Evolutionary conservation across 2,113 vertebrate species (phyloP), one percentile per base, ranked within the genome.

Genomic region (Saguinus midas): DNA sequence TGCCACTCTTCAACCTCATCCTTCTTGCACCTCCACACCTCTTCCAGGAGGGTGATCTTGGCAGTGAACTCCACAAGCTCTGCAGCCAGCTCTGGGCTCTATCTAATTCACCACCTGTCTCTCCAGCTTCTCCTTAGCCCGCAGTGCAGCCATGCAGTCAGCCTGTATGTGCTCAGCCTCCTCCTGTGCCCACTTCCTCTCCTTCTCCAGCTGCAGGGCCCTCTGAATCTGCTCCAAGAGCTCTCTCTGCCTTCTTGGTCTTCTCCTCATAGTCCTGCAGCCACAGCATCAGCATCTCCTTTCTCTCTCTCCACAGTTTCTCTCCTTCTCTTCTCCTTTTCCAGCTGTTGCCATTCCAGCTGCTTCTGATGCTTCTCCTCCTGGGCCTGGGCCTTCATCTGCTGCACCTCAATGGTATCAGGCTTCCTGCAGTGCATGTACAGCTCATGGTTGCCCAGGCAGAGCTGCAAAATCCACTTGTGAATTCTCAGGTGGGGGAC

Each of bases 361-460:
- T 99, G 99, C 85, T 99, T 99, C 97, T 99, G 99, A 14, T 99
- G 99, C 98, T 99, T 99, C 98, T 99, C 99, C 97, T 99, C 99
- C 8, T 98, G 98, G 79, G 99, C 99, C 98, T 99, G 99, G 0
- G 99, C 99, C 98, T 99, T 99, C 99, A 99, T 99, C 98, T 99
- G 99, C 97, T 99, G 99, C 95, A 99, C 99, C 98, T 99, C 99
- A 4, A 99, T 99, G 68, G 99, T 99, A 98, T 99, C 99, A 0
- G 99, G 99, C 98, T 99, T 99, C 97, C 99, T 98, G 93, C 99
- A 99, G 8, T 99, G 99, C 99, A 99, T 99, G 96, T 99, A 99
- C 96, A 99, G 99, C 70, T 99, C 99, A 0, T 99, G 99, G 98
- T 99, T 99, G 58, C 99, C 99, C 99, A 99, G 99, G 98, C 99